Evolutionary conservation across 92 coral and sea anemone genomes (phyloP).

Genomic region (Heliopora coerulea): DNA sequence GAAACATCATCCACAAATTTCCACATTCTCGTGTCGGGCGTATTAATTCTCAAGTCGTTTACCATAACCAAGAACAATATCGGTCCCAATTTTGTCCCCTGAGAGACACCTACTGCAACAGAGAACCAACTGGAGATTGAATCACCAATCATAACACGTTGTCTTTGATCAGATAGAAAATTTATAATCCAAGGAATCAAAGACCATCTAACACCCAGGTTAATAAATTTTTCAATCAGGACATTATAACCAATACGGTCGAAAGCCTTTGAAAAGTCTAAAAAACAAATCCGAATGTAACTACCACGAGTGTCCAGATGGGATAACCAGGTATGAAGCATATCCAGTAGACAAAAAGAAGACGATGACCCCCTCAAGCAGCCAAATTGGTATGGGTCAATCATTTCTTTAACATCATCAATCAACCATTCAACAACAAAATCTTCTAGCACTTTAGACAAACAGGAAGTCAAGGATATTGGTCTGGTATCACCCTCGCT

Average conservation of each 20-base stretch:
- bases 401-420: constrained; percentile 38
- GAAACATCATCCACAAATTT: constrained; percentile 50
- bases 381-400: constrained; percentile 54
- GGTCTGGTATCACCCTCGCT: constrained; percentile 38
- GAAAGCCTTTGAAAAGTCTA: constrained; percentile 53
- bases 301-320: constrained; percentile 46
- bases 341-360: constrained; percentile 51
- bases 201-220: constrained; percentile 47
- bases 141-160: constrained; percentile 33
- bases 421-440: constrained; percentile 43
- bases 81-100: constrained; percentile 53
- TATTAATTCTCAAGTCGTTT: constrained; percentile 45
- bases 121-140: constrained; percentile 22
- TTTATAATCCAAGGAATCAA: constrained; percentile 50
- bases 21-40: constrained; percentile 29
- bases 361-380: constrained; percentile 51
- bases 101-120: constrained; percentile 49
- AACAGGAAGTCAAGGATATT: constrained; percentile 39
- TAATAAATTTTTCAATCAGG: constrained; percentile 39
- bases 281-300: constrained; percentile 47
- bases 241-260: constrained; percentile 30
- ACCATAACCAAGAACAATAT: constrained; percentile 55
- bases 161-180: constrained; percentile 45
- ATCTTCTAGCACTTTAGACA: constrained; percentile 48
- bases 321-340: constrained; percentile 51